Base-by-base conservation (phyloP, 2,113 vertebrate genomes). In the Colistium nudipinnis region DNA sequence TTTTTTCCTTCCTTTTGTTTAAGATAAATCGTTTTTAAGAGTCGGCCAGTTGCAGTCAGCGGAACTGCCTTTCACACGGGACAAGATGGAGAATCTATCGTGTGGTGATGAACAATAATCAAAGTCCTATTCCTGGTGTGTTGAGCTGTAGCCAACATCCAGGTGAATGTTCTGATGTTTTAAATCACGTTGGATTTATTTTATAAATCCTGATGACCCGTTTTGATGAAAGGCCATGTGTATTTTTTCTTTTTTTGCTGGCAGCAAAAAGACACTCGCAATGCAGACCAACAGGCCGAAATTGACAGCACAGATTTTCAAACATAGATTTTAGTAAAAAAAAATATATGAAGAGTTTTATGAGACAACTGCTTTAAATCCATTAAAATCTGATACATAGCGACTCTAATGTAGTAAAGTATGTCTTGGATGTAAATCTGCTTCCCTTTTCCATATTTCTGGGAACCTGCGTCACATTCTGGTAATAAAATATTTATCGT, bases 1-100 rank as follows among this genome's bases (percentile, higher is more conserved):
- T 80, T 24, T 81, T 80, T 24, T n/a, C 31, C 17, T 8, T 28
- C 55, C 62, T 48, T 65, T 78, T 78, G 76, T 76, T 69, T 28
- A 41, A 49, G 10, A 73, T 52, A 62, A 80, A 83, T 75, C 62
- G 57, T 16, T 76, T n/a, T 57, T 44, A 57, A 16, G 49, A 47
- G 36, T 45, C 35, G 74, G 51, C 70, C n/a, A 56, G 52, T 14
- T 24, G 17, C 55, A 60, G 30, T 87, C 74, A 84, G 77, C 81
- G 72, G 47, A 83, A 49, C n/a, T 36, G 33, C n/a, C 68, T 74
- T 59, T 71, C 53, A 67, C 17, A 12, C 38, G 45, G 17, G 16
- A 39, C 27, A 38, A 53, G 36, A 22, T 9, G 31, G 63, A 56
- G 10, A 27, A 36, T 22, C 17, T 38, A 49, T 22, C 48, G 43